Percentiles rank a stretch among this genome's conserved stretches.
Conservation (phyloP, 2,888 invertebrate genomes). For the Sisyra nigra region DNA sequence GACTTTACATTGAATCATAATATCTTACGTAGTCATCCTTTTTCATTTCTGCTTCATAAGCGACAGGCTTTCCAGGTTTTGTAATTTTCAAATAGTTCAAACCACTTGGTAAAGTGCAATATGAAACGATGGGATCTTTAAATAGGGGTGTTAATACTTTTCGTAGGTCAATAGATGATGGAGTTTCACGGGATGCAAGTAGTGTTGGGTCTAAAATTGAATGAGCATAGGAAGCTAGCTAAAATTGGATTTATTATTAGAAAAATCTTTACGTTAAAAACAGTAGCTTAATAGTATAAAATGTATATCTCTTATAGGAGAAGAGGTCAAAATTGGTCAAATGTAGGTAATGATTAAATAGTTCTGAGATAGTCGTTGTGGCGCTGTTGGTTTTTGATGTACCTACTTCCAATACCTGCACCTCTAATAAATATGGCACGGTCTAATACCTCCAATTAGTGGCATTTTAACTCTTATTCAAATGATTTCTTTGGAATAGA, state of each 20-base stretch:
- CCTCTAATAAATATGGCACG: too few relatives aligned
- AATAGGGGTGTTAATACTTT: constrained; percentile 21
- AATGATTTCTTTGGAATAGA: too few relatives aligned
- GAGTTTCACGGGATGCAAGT: background rate
- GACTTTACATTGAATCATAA: constrained; percentile 9
- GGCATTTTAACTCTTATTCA: too few relatives aligned
- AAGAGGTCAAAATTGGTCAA: too few relatives aligned
- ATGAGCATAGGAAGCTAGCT: constrained; percentile 1
- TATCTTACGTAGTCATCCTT: constrained; percentile 20
- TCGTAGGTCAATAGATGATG: constrained; percentile 6
- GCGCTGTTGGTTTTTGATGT: too few relatives aligned
- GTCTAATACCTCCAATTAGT: too few relatives aligned
- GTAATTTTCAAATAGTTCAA: constrained; percentile 39
- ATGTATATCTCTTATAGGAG: too few relatives aligned
- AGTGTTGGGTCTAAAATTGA: constrained; percentile 1
- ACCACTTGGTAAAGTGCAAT: constrained; percentile 40
- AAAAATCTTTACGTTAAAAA: too few relatives aligned
- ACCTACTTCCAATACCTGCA: too few relatives aligned
- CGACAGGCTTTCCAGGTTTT: constrained; percentile 37
- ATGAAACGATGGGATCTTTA: constrained; percentile 22
- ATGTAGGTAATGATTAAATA: too few relatives aligned
- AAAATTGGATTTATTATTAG: background rate
- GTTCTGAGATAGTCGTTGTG: too few relatives aligned
- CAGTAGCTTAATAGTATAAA: too few relatives aligned
- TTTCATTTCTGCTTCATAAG: constrained; percentile 31